Percentiles rank a stretch among this genome's conserved stretches.
Conservation (phyloP, 2,113 vertebrate species). For the Muntiacus muntjak region DNA sequence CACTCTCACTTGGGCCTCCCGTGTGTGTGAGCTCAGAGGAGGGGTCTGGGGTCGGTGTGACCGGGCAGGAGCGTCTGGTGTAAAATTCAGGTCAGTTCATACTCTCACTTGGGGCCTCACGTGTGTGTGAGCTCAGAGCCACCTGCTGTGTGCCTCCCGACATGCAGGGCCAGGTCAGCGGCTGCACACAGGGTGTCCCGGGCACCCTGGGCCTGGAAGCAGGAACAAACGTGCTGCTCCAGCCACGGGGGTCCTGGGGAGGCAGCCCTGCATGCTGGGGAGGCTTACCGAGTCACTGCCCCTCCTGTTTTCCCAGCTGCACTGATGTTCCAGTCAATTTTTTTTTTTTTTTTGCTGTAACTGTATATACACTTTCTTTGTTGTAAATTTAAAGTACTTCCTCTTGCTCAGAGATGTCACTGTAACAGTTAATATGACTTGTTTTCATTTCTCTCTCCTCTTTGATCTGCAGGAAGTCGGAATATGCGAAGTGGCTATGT, state of each 20-base stretch:
- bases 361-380: accelerated
- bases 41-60: accelerated
- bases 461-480: background rate
- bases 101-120: accelerated
- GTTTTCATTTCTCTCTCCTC: background rate
- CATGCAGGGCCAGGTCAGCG: accelerated
- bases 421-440: accelerated
- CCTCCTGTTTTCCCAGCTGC: background rate
- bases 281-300: accelerated
- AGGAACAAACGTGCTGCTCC: accelerated
- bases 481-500: accelerated
- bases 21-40: background rate
- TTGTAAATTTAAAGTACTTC: accelerated
- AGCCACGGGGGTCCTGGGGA: accelerated
- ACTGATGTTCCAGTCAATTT: accelerated
- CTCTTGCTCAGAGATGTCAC: accelerated
- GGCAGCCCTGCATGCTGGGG: too few relatives aligned
- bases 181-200: accelerated
- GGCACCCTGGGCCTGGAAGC: background rate
- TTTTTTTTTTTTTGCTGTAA: background rate
- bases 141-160: accelerated
- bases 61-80: accelerated
- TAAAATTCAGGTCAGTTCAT: accelerated
- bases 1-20: too few relatives aligned
- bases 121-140: accelerated